Percentiles rank a stretch among this genome's conserved stretches.
These are phyloP conservation scores for Bubo blakistoni DNA, from an alignment of 2,113 vertebrate species.

Conservation along the genomic window DNA sequence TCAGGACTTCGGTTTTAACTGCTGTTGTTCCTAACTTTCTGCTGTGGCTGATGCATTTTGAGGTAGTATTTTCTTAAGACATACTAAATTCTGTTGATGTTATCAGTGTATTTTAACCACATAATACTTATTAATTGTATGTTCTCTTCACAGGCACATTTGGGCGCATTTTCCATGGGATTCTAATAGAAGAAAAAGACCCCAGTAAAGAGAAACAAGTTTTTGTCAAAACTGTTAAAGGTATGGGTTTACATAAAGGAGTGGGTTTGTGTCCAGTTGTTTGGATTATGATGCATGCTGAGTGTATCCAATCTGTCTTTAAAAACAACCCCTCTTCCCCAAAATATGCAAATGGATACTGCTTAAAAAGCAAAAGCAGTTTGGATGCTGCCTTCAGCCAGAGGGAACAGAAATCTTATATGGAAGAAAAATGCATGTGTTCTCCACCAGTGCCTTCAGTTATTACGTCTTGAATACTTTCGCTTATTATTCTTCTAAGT, in stretches of 20 bases:
- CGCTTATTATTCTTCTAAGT: background rate
- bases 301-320: background rate
- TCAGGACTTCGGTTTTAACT: background rate
- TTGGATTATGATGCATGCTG: background rate
- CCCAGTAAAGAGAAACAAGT: constrained; percentile 92
- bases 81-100: background rate
- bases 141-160: constrained; percentile 87
- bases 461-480: background rate
- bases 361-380: background rate
- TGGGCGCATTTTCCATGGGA: constrained; percentile 95
- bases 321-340: background rate
- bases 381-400: background rate
- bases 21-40: background rate
- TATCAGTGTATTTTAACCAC: background rate
- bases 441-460: background rate
- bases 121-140: background rate
- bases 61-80: background rate
- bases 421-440: constrained; percentile 6
- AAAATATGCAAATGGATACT: background rate
- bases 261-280: background rate
- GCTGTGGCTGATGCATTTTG: background rate
- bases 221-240: constrained; percentile 99
- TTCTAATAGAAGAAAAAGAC: constrained; percentile 95
- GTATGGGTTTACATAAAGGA: constrained; percentile 66
- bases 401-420: background rate